Percentiles rank a stretch among this genome's conserved stretches.
phyloP scores from a whole-genome alignment of 1,140 invertebrate genomes.

The Formica selysi region DNA sequence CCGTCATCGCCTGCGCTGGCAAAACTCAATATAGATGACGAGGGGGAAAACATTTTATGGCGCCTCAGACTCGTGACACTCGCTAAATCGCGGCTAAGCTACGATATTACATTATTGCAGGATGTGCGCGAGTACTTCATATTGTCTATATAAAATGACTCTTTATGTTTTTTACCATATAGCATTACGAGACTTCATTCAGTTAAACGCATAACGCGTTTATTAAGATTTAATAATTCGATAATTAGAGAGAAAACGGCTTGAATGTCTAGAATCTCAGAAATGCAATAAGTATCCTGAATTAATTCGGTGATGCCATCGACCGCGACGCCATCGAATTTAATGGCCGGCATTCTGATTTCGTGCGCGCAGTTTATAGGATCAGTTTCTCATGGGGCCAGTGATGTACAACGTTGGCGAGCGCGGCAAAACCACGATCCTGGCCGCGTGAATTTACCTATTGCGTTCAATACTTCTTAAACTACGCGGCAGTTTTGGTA shows the following conservation, averaged over 20 bases:
- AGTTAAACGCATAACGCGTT: constrained; percentile 2
- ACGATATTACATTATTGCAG: constrained; percentile 27
- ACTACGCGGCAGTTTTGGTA: constrained; percentile 29
- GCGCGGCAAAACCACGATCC: constrained; percentile 54
- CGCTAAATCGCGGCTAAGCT: constrained; percentile 31
- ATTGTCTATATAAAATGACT: constrained; percentile 2
- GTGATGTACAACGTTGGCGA: constrained; percentile 75
- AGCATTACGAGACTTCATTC: not conserved
- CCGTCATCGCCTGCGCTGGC: constrained; percentile 57
- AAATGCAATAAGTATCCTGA: constrained; percentile 30
- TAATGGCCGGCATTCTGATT: constrained; percentile 62
- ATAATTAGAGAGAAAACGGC: not conserved
- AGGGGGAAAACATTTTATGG: constrained; percentile 28
- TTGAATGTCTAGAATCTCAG: constrained; percentile 2
- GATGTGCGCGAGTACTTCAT: not conserved
- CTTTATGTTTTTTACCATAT: constrained; percentile 5
- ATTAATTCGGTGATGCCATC: constrained; percentile 68
- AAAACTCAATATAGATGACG: constrained; percentile 43
- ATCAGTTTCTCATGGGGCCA: constrained; percentile 73
- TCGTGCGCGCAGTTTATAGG: constrained; percentile 44
- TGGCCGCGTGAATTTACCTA: constrained; percentile 31
- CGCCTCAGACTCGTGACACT: constrained; percentile 15
- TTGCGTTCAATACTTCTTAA: constrained; percentile 40
- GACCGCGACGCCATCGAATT: constrained; percentile 67
- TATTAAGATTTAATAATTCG: not conserved